Evolutionary conservation across 2,888 invertebrate species (phyloP).

Genomic region (Plemyria rubiginata): DNA sequence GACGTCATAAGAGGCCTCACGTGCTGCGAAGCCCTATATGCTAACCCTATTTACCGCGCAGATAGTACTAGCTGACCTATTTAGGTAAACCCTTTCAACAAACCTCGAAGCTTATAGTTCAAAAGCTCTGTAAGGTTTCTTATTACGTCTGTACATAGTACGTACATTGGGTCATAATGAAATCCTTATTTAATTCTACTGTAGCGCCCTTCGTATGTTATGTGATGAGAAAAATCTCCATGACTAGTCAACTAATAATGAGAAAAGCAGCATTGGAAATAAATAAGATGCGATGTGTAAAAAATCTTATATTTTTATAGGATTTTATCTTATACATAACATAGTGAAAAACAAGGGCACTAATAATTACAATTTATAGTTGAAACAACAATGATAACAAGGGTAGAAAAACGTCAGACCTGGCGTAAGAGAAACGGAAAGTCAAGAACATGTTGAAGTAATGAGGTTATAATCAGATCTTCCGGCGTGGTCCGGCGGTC

Average conservation of each 20-base stretch:
- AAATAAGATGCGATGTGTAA: too few species aligned
- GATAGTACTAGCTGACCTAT: conserved; percentile 57
- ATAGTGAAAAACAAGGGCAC: too few species aligned
- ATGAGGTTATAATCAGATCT: conserved; percentile 73
- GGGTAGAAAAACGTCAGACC: conserved; percentile 19
- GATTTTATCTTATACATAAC: too few species aligned
- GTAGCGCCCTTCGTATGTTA: neutral
- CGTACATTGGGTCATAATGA: neutral
- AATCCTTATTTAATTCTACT: conserved; percentile 3
- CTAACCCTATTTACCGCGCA: conserved; percentile 74
- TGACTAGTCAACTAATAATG: neutral
- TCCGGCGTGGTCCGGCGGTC: conserved; percentile 62
- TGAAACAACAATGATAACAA: neutral
- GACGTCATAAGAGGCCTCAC: conserved; percentile 56
- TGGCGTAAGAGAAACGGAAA: conserved; percentile 59
- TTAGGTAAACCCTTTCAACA: conserved; percentile 53
- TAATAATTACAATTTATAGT: too few species aligned
- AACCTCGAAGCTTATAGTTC: conserved; percentile 28
- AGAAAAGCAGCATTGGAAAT: neutral
- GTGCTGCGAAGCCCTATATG: conserved; percentile 71
- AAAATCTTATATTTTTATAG: too few species aligned
- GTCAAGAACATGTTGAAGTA: conserved; percentile 56
- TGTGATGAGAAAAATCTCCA: neutral
- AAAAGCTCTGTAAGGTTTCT: conserved; percentile 32
- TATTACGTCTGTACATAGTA: neutral